Base-by-base conservation (phyloP, 2,888 invertebrate genomes). In the Epiblema foenella region DNA sequence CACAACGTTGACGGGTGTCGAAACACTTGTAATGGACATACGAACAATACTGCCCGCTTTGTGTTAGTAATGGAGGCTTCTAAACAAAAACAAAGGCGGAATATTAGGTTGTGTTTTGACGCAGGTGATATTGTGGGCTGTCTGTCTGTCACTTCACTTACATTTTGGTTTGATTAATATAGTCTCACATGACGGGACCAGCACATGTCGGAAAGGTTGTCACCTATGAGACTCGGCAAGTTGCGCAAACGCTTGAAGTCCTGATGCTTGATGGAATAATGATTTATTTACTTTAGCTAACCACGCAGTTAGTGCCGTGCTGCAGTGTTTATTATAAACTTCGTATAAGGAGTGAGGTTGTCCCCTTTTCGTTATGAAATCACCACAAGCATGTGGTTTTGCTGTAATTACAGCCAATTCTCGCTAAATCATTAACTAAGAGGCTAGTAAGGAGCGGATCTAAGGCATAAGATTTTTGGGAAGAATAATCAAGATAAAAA, bases 1-100 rank as follows among this genome's bases (percentile, higher is more conserved):
- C 89, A 85, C 83, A 83, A 77, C 84, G 81, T 83, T 91, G 92
- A 90, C 90, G 87, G 80, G 87, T 91, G 89, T 89, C 85, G 90
- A 88, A 91, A 91, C 84, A 84, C 87, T 85, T 88, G 86, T 87
- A 84, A 80, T 82, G 80, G 81, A 84, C 80, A 76, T 79, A 76
- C 79, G 81, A 86, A 91, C 89, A 91, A 91, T 89, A 79, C 79
- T 75, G 74, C 75, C 79, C 79, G 80, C 82, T 87, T 88, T 87
- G 85, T 87, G 78, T 15, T 79, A 73, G 79, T 81, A 84, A 87
- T 87, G 85, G 82, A 84, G 80, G 81, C 83, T 82, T 81, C 79
- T 79, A 82, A 87, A 86, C 82, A 85, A 87, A 87, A 90, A 91
- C 91, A 90, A 89, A 86, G 84, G 79, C 75, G 72, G 76, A 77